Evolutionary conservation across 2,797 vertebrate species (phyloP).

Genomic region (Crenichthys baileyi): DNA sequence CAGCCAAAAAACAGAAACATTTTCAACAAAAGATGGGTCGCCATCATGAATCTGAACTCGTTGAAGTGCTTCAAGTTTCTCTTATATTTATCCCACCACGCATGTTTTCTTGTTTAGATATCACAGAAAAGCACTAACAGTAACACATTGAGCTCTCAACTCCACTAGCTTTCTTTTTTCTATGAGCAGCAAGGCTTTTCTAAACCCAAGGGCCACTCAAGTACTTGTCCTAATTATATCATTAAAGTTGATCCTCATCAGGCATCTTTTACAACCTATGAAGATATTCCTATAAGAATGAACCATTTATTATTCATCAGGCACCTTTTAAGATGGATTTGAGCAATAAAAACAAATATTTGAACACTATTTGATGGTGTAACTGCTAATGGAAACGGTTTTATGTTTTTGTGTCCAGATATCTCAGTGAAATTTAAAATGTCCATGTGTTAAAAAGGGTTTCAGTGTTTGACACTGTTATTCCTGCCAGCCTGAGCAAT

Average conservation of each 20-base stretch:
- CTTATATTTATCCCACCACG: not conserved
- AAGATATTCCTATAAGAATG: not conserved
- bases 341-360: conserved; percentile 11
- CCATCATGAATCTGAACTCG: too few relatives aligned
- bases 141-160: not conserved
- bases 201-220: not conserved
- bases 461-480: conserved; percentile 19
- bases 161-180: not conserved
- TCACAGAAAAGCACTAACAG: not conserved
- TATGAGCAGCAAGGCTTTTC: not conserved
- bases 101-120: not conserved
- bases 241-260: conserved; percentile 4
- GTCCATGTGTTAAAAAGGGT: conserved; percentile 22
- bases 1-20: not conserved
- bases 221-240: not conserved
- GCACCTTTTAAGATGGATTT: conserved; percentile 18
- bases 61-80: too few relatives aligned
- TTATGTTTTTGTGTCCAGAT: conserved; percentile 18
- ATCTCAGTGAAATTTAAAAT: conserved; percentile 21
- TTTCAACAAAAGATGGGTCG: too few relatives aligned
- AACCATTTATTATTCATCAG: conserved; percentile 10
- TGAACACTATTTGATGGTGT: not conserved
- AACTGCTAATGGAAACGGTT: conserved; percentile 2
- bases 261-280: not conserved
- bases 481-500: conserved; percentile 9